A percentile compares a stretch with the other conserved stretches of the same genome.
These are phyloP conservation scores for Triplophysa tibetana DNA, from an alignment of 2,113 vertebrate genomes.

Conservation along the genomic window DNA sequence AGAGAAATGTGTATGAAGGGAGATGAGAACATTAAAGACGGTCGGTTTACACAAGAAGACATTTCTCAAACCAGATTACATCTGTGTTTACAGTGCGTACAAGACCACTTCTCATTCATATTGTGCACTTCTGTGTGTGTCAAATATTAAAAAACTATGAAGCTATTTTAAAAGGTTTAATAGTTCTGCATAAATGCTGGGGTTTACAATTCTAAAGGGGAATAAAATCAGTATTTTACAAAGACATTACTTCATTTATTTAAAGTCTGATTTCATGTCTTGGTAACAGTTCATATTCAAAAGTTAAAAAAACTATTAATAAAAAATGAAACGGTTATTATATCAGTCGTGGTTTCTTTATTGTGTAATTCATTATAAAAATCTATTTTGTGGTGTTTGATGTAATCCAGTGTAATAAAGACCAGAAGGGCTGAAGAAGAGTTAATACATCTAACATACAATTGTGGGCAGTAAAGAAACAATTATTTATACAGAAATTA, in stretches of 20 bases:
- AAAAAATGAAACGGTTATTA: neutral
- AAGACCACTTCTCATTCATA: neutral
- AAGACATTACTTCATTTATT: too few species aligned
- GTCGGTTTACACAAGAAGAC: slow-evolving; percentile 63
- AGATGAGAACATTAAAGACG: slow-evolving; percentile 73
- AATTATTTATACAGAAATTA: too few species aligned
- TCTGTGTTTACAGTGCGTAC: slow-evolving; percentile 54
- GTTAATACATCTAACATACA: too few species aligned
- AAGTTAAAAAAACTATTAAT: too few species aligned
- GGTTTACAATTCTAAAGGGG: too few species aligned
- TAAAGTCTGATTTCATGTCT: too few species aligned
- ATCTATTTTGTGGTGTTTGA: slow-evolving; percentile 57
- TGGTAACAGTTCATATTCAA: too few species aligned
- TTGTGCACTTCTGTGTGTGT: too few species aligned
- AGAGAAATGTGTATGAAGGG: slow-evolving; percentile 77
- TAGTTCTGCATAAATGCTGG: too few species aligned
- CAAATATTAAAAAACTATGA: too few species aligned
- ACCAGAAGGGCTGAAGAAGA: slow-evolving; percentile 68
- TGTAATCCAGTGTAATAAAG: slow-evolving; percentile 85
- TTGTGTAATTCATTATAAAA: neutral
- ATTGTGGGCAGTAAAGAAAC: neutral
- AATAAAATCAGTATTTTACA: too few species aligned
- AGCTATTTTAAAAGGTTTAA: too few species aligned
- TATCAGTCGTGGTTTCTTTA: neutral
- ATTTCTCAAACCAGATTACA: slow-evolving; percentile 79